These are phyloP conservation scores for Scotopteryx bipunctaria DNA, from an alignment of 2,888 invertebrate species.

Conservation along the genomic window DNA sequence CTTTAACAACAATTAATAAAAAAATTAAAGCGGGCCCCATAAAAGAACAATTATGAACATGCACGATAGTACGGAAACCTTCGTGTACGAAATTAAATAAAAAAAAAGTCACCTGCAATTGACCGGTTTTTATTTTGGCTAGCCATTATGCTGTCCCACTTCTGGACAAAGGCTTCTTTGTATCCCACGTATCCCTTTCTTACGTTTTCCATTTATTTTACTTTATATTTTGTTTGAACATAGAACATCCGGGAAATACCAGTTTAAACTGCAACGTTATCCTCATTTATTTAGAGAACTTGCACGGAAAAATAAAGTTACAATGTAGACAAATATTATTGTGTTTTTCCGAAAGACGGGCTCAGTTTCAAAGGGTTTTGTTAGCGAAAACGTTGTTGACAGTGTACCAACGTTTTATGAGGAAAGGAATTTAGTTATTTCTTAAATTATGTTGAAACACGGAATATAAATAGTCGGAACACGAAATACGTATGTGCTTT, in stretches of 20 bases:
- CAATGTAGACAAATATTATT: constrained; percentile 31
- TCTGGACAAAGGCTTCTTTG: no score
- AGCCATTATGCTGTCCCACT: no score
- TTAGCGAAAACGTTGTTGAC: constrained; percentile 16
- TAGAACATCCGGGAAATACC: background rate
- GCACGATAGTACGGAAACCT: no score
- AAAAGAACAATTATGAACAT: no score
- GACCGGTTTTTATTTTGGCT: no score
- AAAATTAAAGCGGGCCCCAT: no score
- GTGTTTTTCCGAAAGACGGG: constrained; percentile 29
- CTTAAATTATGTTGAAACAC: background rate
- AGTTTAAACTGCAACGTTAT: background rate
- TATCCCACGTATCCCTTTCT: no score
- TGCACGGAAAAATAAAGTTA: constrained; percentile 7
- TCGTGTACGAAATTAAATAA: no score
- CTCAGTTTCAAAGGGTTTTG: constrained; percentile 22
- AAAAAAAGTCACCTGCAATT: no score
- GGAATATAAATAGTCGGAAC: background rate
- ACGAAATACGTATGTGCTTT: no score
- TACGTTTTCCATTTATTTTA: no score
- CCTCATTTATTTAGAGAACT: constrained; percentile 14
- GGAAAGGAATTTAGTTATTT: constrained; percentile 8
- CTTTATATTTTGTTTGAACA: background rate
- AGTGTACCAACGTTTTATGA: background rate
- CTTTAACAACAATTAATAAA: no score